A percentile compares a stretch with the other conserved stretches of the same genome.
Evolutionary conservation across 2,797 vertebrate genomes (phyloP).

Genomic region (Etheostoma perlongum): DNA sequence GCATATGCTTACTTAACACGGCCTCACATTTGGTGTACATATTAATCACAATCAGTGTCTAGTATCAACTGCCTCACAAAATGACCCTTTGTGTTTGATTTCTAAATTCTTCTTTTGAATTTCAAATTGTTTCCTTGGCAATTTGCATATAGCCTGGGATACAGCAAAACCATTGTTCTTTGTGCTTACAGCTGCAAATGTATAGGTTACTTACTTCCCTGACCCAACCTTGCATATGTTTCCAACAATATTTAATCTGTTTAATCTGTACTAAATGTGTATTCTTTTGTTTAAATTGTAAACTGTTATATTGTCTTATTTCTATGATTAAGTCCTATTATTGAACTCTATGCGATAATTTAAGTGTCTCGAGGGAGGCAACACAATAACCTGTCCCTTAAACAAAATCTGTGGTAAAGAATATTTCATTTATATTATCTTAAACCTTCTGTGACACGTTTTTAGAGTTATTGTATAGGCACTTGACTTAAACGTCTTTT

Average conservation of each 20-base stretch:
- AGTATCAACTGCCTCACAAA: constrained; percentile 54
- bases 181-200: constrained; percentile 46
- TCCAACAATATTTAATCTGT: constrained; percentile 21
- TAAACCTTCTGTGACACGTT: constrained; percentile 30
- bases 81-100: constrained; percentile 56
- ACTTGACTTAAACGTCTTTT: constrained; percentile 57
- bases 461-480: constrained; percentile 35
- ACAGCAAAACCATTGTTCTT: constrained; percentile 61
- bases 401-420: neutral
- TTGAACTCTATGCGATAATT: neutral
- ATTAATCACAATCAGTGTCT: constrained; percentile 80
- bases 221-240: constrained; percentile 19
- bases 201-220: constrained; percentile 13
- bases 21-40: constrained; percentile 49
- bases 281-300: constrained; percentile 15
- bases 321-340: neutral
- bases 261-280: constrained; percentile 10
- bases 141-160: constrained; percentile 60
- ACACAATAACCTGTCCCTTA: neutral
- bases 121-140: constrained; percentile 65
- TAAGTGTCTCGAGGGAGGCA: neutral
- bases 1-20: constrained; percentile 47
- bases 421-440: neutral
- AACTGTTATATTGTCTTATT: neutral
- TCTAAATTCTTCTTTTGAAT: constrained; percentile 65